Base-by-base conservation (phyloP, 2,888 invertebrate genomes). In the Enchytraeus crypticus region DNA sequence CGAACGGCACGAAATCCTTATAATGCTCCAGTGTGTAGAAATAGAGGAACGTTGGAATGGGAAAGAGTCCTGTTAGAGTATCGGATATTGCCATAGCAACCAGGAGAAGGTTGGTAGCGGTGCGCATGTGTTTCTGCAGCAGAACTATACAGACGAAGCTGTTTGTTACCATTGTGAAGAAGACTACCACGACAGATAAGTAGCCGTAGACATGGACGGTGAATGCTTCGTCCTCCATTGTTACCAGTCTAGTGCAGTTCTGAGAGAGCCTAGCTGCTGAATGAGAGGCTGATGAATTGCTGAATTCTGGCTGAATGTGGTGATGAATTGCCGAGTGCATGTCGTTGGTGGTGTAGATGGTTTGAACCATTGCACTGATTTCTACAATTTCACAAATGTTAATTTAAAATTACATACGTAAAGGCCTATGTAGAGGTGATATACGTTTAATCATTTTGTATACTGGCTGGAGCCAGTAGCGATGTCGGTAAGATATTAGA, bases 31-130 rank as follows among this genome's bases (percentile, higher is more conserved):
- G 86, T 0, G 91, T 90, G 81, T 90, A 92, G 87, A 91, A 89
- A 77, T 92, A 90, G 79, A 92, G 86, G 53, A 92, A 85, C 73
- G 92, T 85, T 1, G 79, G 79, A n/a, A 76, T 66, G 5, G 79
- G 76, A 60, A 73, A 72, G 0, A 78, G 65, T 0, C 78, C 87
- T 0, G 93, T 95, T 78, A 92, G 86, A 86, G 92, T 88, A 80
- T 95, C 95, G 70, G 91, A 90, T 3, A 95, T 83, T 0, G 95
- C 93, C 92, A 95, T 95, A n/a, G 89, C 89, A 85, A 91, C 87
- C 2, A 93, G 84, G 0, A 92, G 89, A 18, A 88, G 85, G 80
- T 92, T 92, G 3, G 92, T 92, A 0, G 92, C 91, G 0, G 90
- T 89, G 33, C 88, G 80, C 93, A 95, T 93, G 53, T 57, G 32